phyloP scores from a whole-genome alignment of 2,797 vertebrate genomes.

The Emydoidea blandingii region DNA sequence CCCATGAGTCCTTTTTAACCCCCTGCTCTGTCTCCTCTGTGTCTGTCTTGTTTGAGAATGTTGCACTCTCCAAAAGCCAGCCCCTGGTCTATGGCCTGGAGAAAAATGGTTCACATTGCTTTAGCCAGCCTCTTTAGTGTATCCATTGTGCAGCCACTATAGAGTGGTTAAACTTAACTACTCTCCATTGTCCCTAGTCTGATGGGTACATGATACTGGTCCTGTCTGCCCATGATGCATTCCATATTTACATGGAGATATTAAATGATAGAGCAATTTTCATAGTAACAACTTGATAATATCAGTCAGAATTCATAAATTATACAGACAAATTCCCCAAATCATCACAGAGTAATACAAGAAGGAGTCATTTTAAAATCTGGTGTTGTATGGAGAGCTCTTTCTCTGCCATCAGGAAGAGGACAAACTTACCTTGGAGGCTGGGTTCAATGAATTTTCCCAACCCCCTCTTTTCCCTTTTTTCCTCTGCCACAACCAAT shows the following conservation, averaged over 20 bases:
- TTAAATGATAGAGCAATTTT: background rate
- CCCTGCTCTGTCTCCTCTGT: background rate
- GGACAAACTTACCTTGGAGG: background rate
- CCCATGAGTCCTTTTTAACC: background rate
- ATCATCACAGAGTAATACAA: background rate
- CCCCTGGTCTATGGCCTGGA: too few relatives aligned
- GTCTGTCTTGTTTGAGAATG: background rate
- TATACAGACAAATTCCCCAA: background rate
- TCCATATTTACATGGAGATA: too few relatives aligned
- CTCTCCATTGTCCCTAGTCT: background rate
- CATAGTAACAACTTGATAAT: background rate
- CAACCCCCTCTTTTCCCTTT: background rate
- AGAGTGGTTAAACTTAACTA: background rate
- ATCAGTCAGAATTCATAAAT: background rate
- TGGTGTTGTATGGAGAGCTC: background rate
- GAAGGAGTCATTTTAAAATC: background rate
- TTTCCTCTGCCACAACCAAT: background rate
- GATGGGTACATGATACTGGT: background rate
- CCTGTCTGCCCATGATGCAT: too few relatives aligned
- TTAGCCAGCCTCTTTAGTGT: background rate
- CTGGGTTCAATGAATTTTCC: background rate
- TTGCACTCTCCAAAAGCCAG: background rate
- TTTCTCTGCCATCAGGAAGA: background rate
- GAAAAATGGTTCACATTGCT: background rate
- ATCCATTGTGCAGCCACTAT: background rate